A percentile compares a stretch with the other conserved stretches of the same genome.
Evolutionary conservation across 2,113 vertebrate species (phyloP).

Genomic region (Neopipo cinnamomea): DNA sequence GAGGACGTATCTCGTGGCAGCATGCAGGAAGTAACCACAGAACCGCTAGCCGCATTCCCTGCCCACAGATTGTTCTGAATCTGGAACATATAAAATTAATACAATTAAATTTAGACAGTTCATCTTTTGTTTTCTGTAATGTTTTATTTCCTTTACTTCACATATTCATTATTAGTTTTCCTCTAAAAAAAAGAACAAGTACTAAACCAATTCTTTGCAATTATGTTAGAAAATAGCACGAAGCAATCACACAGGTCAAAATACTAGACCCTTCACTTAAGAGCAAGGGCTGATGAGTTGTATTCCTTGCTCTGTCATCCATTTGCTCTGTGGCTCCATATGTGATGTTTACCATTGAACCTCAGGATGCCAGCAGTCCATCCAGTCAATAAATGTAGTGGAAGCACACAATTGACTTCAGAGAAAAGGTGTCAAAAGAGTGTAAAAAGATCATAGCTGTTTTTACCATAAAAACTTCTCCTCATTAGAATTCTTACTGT

Average conservation of each 20-base stretch:
- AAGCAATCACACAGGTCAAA: background rate
- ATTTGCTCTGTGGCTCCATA: background rate
- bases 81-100: constrained; percentile 76
- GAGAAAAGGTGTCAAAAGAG: background rate
- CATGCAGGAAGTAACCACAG: constrained; percentile 95
- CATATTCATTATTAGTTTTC: background rate
- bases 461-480: background rate
- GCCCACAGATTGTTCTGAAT: constrained; percentile 98
- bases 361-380: background rate
- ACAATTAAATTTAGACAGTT: constrained; percentile 49
- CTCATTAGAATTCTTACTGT: background rate
- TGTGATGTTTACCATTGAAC: background rate
- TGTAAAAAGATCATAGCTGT: background rate
- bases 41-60: constrained; percentile 80
- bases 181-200: background rate
- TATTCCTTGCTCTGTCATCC: background rate
- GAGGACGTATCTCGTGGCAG: constrained; percentile 91
- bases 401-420: background rate
- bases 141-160: background rate
- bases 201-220: background rate
- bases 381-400: background rate
- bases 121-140: background rate
- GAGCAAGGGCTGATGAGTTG: background rate
- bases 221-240: background rate
- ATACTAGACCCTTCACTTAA: background rate